Percentiles rank a stretch among this genome's conserved stretches.
These are phyloP conservation scores for Aporrectodea caliginosa DNA, from an alignment of 1,140 invertebrate genomes.

Conservation along the genomic window DNA sequence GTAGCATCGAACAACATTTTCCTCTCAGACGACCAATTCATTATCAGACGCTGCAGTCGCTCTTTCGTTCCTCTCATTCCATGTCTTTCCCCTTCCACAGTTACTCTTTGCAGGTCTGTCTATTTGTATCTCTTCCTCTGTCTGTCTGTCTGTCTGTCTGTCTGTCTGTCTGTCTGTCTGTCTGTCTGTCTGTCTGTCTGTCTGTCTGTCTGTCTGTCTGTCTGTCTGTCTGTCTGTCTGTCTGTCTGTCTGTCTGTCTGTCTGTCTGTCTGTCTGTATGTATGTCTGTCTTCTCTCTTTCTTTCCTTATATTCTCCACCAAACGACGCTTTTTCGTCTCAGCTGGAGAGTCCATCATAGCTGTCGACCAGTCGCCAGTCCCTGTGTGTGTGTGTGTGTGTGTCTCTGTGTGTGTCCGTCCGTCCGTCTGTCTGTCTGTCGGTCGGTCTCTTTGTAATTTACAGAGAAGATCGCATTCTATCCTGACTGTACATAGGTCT, in stretches of 20 bases:
- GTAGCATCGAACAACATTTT: no score
- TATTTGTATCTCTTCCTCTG: neutral
- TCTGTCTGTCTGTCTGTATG: neutral
- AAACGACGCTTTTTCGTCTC: no score
- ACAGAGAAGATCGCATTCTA: no score
- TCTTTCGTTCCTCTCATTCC: neutral
- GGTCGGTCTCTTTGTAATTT: no score
- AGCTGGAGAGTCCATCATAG: no score
- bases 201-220: neutral
- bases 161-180: neutral
- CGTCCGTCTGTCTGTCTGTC: no score
- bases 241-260: conserved; percentile 1
- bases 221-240: conserved; percentile 1
- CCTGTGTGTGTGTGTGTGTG: no score
- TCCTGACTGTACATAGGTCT: no score
- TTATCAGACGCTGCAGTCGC: no score
- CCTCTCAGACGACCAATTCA: no score
- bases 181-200: neutral
- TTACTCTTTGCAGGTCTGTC: neutral
- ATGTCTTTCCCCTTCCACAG: neutral
- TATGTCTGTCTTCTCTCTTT: neutral
- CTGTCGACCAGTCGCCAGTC: no score
- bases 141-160: neutral
- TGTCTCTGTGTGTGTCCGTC: no score
- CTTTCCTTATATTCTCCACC: neutral